These are phyloP conservation scores for Sisor rabdophorus DNA, from an alignment of 2,113 vertebrate genomes.

Conservation along the genomic window DNA sequence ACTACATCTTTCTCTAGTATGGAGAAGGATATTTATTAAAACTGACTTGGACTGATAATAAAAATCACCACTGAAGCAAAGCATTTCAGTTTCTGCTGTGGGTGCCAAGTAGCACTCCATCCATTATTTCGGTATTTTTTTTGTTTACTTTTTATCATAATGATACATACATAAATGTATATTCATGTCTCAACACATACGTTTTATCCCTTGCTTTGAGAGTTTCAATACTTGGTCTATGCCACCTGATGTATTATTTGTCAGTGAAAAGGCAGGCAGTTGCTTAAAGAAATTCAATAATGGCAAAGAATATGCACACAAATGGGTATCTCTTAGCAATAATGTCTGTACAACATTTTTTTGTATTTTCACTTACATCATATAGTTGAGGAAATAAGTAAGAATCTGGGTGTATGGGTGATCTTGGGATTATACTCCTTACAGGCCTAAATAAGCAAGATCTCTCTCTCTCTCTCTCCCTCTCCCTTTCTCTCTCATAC, in stretches of 20 bases:
- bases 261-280: conserved; percentile 1
- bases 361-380: background rate
- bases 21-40: conserved; percentile 28
- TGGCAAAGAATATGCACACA: background rate
- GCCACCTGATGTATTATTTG: conserved; percentile 21
- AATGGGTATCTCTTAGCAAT: background rate
- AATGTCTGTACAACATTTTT: background rate
- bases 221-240: conserved; percentile 3
- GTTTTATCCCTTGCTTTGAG: background rate
- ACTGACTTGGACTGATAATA: conserved; percentile 27
- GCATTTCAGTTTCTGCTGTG: conserved; percentile 30
- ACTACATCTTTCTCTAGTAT: conserved; percentile 21
- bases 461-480: conserved; percentile 19
- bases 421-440: background rate
- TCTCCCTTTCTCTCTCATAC: no score
- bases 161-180: conserved; percentile 30
- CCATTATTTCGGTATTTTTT: conserved; percentile 24
- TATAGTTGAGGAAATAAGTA: background rate
- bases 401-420: background rate
- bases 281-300: conserved; percentile 27
- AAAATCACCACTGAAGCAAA: conserved; percentile 34
- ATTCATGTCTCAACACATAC: background rate
- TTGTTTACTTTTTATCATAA: conserved; percentile 25
- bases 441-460: conserved; percentile 16
- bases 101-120: conserved; percentile 18